Base-by-base conservation (phyloP, 1,140 invertebrate species). In the Neotoxoptera formosana region DNA sequence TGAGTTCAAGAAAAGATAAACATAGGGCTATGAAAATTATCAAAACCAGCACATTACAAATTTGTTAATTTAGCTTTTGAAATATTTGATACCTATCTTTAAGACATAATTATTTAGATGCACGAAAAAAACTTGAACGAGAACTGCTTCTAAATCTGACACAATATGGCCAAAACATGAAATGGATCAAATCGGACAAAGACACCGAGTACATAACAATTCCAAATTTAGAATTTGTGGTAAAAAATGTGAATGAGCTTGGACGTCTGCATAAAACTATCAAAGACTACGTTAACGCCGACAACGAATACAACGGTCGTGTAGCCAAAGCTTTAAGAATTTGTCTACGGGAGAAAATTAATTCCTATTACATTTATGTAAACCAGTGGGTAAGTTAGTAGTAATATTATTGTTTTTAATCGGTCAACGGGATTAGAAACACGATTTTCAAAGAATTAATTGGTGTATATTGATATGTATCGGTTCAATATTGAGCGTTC, bases 311-410 rank as follows among this genome's bases (percentile, higher is more conserved):
- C 36, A 14, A 1, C 14, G 67, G 76, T 34, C 14, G 21, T 7
- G 76, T 84, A 83, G 67, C 51, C 9, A n/a, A 83, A 51, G 47
- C 91, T 14, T 83, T 92, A 17, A 51, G 7, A 30, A 17, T 51
- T 34, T n/a, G 23, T 25, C 36, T 92, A 36, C 45, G 84, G 41
- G 83, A 92, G 1, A 47, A 84, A 92, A 36, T 92, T 0, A 41
- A 92, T 51, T 83, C 45, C 1, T 92, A 92, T 36, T 81, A 92
- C 36, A 0, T 17, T 34, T 83, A 83, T 23, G n/a, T 83, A 21
- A 83, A 92, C 23, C 30, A 25, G 20, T 92, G 91, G 67, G 45
- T 92, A 47, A n/a, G n/a, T n/a, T n/a, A n/a, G n/a, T n/a, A n/a
- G 41, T 81, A 25, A 86, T 86, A 86, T 45, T 76, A 23, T 41